Evolutionary conservation across 2,888 invertebrate species (phyloP), one percentile per base, ranked within the genome.

Genomic region (Cheilosia pagana): DNA sequence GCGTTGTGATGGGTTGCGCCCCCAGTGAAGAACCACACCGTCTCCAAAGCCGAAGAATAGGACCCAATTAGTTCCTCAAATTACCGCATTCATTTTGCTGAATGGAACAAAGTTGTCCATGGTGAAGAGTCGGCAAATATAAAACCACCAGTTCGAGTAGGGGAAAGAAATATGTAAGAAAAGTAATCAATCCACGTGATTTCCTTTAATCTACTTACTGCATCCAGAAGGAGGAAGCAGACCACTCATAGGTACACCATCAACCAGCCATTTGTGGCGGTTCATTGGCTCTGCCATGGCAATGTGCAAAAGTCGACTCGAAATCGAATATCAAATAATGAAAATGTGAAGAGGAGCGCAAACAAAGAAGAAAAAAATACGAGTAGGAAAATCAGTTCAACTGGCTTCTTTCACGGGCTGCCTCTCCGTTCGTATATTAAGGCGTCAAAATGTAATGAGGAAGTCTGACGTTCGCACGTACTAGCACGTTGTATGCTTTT

Each of bases 371-470:
- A 14, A 21, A 31, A 39, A 45, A 48, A 28, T 14, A 28, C 31
- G 8, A 14, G 25, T 31, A 35, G 70, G 48, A 50, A 75, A 68
- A 67, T 85, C 71, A 76, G 75, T 76, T 81, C 76, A 81, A 52
- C 75, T 74, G 68, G 65, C 55, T 25, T 21, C 21, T 39, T 23
- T 41, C 48, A 41, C 2, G 6, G 72, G 63, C 68, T 78, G 45
- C 57, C 25, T 78, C 59, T 45, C 16, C 57, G 43, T 70, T 59
- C 45, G 21, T 45, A 74, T 52, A 75, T 76, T 52, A 62, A 75
- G 75, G 76, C 81, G 81, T 76, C 81, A 52, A 70, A 76, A 76
- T 71, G 81, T 76, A 85, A 85, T 81, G 75, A 85, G 85, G 85
- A 85, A 85, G 85, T 81, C 81, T 62, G 71, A 72, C 55, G 39